Base-by-base conservation (phyloP, 2,797 vertebrate genomes). In the Coregonus suidteri region DNA sequence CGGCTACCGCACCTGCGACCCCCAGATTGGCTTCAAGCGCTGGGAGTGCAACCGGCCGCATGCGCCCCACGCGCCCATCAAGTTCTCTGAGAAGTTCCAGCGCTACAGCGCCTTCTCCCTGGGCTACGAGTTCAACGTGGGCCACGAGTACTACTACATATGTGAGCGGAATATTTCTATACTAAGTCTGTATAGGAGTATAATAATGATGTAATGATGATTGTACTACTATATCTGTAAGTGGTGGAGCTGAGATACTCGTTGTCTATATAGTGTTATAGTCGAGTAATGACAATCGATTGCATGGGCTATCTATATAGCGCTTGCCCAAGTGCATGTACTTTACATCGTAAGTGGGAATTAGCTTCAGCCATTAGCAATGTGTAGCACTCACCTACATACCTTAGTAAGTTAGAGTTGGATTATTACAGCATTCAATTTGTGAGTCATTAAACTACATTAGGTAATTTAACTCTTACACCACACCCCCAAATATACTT, bases 11-110 rank as follows among this genome's bases (percentile, higher is more conserved):
- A 93, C 93, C 85, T 98, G 97, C 82, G 94, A 98, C 92, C 94
- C 95, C 81, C 94, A 94, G 92, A 90, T 93, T 82, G 96, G 97
- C 88, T 97, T 93, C 94, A 97, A 97, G 71, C 96, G 97, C 87
- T 98, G 97, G 97, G 97, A 98, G 81, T 98, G 97, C 93, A 97
- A 97, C 93, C 94, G 96, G 64, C 96, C 96, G 31, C 96, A 96
- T 25, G 92, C 95, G 0, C 96, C 96, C 0, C 96, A 97, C 83
- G 95, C 94, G 41, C 96, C 97, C 92, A 97, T 98, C 95, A 97
- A 97, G 93, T 98, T 98, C 93, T 98, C 97, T 0, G 97, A 98
- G 93, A 98, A 98, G 94, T 98, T 98, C 90, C 97, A 98, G 92
- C 96, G 96, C n/a, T 98, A 97, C 93, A 98, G 96, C 91, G 96